Conservation (phyloP, 2,113 vertebrate genomes). For the Peromyscus californicus region DNA sequence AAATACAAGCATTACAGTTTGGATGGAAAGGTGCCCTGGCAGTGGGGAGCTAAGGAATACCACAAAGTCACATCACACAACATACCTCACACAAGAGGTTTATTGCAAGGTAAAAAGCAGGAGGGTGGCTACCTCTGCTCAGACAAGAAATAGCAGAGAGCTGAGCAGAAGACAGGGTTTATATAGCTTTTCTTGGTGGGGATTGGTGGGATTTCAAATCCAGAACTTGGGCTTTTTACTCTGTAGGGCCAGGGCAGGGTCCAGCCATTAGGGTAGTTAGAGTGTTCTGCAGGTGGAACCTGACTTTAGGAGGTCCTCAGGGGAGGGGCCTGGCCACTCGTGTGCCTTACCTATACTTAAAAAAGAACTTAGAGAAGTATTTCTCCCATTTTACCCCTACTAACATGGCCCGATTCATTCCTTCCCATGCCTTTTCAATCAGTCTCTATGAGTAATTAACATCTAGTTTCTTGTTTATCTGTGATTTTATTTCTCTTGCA, state of each 20-base stretch:
- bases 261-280: neutral
- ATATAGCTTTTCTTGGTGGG: neutral
- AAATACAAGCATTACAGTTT: neutral
- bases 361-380: neutral
- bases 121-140: too few relatives aligned
- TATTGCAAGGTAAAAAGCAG: neutral
- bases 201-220: neutral
- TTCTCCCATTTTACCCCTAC: neutral
- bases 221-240: neutral
- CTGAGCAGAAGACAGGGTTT: neutral
- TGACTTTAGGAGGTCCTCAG: neutral
- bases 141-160: neutral
- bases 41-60: neutral
- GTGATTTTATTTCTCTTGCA: constrained; percentile 6
- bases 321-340: neutral
- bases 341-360: neutral
- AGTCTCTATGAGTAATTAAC: neutral
- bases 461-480: neutral
- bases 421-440: neutral
- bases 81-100: too few relatives aligned
- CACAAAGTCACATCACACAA: neutral
- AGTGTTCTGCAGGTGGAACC: neutral
- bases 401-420: neutral
- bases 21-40: neutral
- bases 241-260: neutral